Conservation (phyloP, 2,113 vertebrate genomes). For the Calyptommatus sinebrachiatus region DNA sequence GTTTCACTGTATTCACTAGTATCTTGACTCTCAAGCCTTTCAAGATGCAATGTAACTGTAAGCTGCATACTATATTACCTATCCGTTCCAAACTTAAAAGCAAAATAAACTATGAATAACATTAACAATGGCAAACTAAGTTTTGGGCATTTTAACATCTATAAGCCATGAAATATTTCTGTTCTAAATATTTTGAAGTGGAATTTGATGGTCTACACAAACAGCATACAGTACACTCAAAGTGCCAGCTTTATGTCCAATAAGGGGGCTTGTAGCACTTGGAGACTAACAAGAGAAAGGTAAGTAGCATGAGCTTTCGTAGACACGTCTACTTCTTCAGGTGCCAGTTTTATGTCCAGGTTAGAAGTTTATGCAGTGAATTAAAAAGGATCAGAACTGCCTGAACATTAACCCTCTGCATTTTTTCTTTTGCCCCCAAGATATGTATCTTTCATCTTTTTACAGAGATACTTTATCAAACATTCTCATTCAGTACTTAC, state of each 20-base stretch:
- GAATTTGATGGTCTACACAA: neutral
- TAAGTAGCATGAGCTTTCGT: too few relatives aligned
- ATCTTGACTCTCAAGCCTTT: neutral
- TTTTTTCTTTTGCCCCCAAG: neutral
- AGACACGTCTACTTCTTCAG: too few relatives aligned
- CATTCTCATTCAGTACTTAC: constrained; percentile 72
- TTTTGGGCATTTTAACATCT: neutral
- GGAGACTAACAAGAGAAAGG: too few relatives aligned
- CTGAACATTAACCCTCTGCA: neutral
- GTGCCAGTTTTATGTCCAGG: neutral
- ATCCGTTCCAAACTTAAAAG: neutral
- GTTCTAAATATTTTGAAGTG: too few relatives aligned
- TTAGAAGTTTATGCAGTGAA: neutral
- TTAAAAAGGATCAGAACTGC: too few relatives aligned
- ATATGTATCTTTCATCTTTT: neutral
- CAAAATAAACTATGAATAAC: neutral
- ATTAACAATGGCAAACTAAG: neutral
- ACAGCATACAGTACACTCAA: neutral
- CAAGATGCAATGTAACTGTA: neutral
- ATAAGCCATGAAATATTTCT: neutral
- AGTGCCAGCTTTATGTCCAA: neutral
- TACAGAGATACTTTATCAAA: neutral
- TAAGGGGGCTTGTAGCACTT: too few relatives aligned
- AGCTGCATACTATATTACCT: neutral
- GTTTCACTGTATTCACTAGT: too few relatives aligned